These are phyloP conservation scores for Nicator chloris DNA, from an alignment of 2,113 vertebrate genomes.

Conservation along the genomic window DNA sequence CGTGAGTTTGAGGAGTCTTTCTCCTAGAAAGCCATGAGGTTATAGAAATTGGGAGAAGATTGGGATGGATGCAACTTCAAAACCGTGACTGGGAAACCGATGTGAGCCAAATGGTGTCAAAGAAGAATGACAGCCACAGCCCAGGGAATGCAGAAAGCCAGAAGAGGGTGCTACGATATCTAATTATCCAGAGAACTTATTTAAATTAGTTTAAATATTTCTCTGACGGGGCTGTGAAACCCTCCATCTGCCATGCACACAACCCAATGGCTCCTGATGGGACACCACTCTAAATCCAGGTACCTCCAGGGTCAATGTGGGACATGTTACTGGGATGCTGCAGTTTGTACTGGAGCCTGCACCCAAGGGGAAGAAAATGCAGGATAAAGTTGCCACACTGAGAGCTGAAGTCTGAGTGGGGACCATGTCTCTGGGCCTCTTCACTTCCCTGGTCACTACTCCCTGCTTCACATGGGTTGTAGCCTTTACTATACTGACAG, in stretches of 20 bases:
- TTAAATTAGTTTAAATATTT: neutral
- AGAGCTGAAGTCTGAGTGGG: neutral
- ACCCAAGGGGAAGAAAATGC: neutral
- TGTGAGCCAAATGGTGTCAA: neutral
- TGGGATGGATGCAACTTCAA: neutral
- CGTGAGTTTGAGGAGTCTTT: neutral
- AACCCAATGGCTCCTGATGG: neutral
- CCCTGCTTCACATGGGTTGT: accelerated
- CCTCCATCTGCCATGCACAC: neutral
- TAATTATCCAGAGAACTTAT: slow-evolving; percentile 11
- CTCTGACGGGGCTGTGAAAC: neutral
- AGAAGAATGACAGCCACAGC: neutral
- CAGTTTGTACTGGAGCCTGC: neutral
- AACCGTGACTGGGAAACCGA: accelerated
- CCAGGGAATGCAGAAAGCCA: slow-evolving; percentile 5
- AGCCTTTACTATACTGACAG: neutral
- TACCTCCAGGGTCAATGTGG: accelerated
- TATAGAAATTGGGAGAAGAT: neutral
- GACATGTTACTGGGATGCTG: neutral
- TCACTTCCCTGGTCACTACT: neutral
- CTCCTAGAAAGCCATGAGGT: neutral
- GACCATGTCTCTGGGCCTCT: neutral
- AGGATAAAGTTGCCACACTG: neutral
- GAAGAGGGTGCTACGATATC: slow-evolving; percentile 58
- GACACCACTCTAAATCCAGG: accelerated